Conservation (phyloP, 2,888 invertebrate species). For the Dryobotodes eremita region DNA sequence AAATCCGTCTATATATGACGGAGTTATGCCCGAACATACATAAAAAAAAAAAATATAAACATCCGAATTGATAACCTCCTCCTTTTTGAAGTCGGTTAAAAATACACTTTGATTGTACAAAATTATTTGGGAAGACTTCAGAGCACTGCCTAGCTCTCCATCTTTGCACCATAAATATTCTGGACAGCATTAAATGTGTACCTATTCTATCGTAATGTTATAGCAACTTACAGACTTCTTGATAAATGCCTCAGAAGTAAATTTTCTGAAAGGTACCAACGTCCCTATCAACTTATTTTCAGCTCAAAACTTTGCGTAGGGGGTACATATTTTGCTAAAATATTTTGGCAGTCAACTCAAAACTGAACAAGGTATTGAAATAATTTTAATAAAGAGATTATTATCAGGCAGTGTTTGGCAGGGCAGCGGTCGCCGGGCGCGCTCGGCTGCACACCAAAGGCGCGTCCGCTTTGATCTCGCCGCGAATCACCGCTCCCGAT, state of each 20-base stretch:
- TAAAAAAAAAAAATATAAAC: too few relatives aligned
- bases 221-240: background rate
- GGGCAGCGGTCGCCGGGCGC: slow-evolving; percentile 64
- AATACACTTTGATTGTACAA: too few relatives aligned
- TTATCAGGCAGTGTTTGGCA: slow-evolving; percentile 57
- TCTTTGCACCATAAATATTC: background rate
- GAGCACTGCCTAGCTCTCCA: background rate
- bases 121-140: background rate
- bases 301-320: background rate
- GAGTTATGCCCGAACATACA: too few relatives aligned
- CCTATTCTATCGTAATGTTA: background rate
- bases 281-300: background rate
- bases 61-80: too few relatives aligned
- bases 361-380: slow-evolving; percentile 44
- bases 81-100: too few relatives aligned
- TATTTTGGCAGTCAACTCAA: slow-evolving; percentile 24
- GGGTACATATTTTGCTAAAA: slow-evolving; percentile 4
- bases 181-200: background rate
- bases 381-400: slow-evolving; percentile 63
- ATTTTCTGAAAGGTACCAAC: background rate
- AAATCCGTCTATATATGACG: too few relatives aligned
- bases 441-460: slow-evolving; percentile 83
- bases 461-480: slow-evolving; percentile 79
- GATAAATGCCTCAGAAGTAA: too few relatives aligned
- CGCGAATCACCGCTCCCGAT: slow-evolving; percentile 75